These are phyloP conservation scores for Chelonoidis abingdonii DNA, from an alignment of 2,113 vertebrate species.

Conservation along the genomic window DNA sequence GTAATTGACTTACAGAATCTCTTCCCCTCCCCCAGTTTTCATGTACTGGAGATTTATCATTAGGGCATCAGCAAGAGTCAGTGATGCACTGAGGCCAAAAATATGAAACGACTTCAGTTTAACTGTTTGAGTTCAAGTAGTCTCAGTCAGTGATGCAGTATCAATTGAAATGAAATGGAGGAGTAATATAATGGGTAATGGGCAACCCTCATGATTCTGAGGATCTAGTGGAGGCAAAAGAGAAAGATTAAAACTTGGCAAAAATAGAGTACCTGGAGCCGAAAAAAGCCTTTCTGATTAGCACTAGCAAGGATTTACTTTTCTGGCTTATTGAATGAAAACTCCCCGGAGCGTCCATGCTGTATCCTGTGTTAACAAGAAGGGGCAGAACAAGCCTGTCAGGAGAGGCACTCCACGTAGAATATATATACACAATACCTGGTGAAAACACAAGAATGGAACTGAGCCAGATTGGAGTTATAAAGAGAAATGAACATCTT, in stretches of 20 bases:
- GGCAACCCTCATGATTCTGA: background rate
- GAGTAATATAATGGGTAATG: slow-evolving; percentile 39
- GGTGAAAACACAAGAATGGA: slow-evolving; percentile 3
- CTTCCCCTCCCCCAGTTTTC: slow-evolving; percentile 32
- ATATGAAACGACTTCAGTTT: slow-evolving; percentile 14
- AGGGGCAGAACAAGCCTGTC: slow-evolving; percentile 33
- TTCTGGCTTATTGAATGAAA: slow-evolving; percentile 66
- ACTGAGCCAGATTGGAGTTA: background rate
- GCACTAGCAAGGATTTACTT: slow-evolving; percentile 49
- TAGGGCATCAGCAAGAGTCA: slow-evolving; percentile 40
- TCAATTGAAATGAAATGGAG: background rate
- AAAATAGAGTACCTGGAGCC: slow-evolving; percentile 57
- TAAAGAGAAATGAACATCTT: slow-evolving; percentile 20
- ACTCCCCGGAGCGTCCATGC: slow-evolving; percentile 59
- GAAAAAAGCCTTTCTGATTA: slow-evolving; percentile 68
- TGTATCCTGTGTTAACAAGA: slow-evolving; percentile 65
- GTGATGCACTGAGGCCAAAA: slow-evolving; percentile 8
- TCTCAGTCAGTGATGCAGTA: background rate
- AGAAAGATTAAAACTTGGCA: slow-evolving; percentile 49
- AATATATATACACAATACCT: background rate
- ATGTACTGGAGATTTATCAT: slow-evolving; percentile 50
- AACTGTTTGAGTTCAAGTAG: background rate
- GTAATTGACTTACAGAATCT: slow-evolving; percentile 84
- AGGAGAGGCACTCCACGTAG: background rate
- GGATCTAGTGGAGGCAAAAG: slow-evolving; percentile 38